Conservation (phyloP, 2,797 vertebrate genomes). For the Synaphobranchus kaupii region DNA sequence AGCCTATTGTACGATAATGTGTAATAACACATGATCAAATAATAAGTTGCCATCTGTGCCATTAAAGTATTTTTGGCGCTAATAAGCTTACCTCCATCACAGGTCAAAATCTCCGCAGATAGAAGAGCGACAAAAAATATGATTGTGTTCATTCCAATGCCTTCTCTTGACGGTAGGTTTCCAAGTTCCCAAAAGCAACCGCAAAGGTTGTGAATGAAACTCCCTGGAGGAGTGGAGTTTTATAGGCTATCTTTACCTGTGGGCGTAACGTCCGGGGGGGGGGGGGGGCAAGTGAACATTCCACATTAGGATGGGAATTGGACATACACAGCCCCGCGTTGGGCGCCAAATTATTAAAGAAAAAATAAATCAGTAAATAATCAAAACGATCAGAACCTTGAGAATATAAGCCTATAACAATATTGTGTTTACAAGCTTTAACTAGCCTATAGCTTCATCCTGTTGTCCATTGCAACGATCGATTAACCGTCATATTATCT, state of each 20-base stretch:
- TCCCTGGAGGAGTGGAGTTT: neutral
- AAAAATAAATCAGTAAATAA: too few species aligned
- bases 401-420: too few species aligned
- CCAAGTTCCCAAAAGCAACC: neutral
- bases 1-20: neutral
- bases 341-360: too few species aligned
- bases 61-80: neutral
- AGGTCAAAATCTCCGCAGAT: conserved; percentile 58
- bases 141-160: conserved; percentile 64
- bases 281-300: too few species aligned
- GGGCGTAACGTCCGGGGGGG: neutral
- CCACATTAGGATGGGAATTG: too few species aligned
- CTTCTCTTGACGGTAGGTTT: conserved; percentile 10
- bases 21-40: neutral
- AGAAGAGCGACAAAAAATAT: conserved; percentile 52
- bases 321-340: too few species aligned
- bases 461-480: too few species aligned
- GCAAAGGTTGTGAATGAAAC: conserved; percentile 36
- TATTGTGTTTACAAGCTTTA: too few species aligned
- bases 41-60: neutral
- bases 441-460: too few species aligned
- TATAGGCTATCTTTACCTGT: conserved; percentile 8
- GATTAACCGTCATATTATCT: too few species aligned
- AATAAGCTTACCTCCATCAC: conserved; percentile 63
- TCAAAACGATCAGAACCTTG: too few species aligned